Evolutionary conservation across 2,888 invertebrate genomes (phyloP).

Genomic region (Rhingia rostrata): DNA sequence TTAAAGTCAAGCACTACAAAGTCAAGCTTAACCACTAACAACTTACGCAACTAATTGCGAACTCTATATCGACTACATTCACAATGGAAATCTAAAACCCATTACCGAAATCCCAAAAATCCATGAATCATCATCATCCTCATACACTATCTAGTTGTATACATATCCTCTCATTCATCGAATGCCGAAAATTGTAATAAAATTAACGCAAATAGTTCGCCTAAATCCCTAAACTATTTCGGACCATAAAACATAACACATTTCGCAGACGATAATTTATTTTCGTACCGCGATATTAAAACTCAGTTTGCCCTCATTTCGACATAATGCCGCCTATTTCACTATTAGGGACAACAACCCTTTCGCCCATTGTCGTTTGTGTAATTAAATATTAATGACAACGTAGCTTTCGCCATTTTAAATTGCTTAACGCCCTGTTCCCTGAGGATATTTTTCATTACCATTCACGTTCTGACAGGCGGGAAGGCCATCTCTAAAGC

Average conservation of each 20-base stretch:
- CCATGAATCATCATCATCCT: no score
- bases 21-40: no score
- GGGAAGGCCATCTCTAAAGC: neutral
- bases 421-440: constrained; percentile 34
- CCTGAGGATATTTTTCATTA: constrained; percentile 33
- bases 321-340: neutral
- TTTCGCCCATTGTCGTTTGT: constrained; percentile 33
- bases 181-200: neutral
- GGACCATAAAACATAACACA: constrained; percentile 7
- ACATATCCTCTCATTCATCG: no score
- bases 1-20: no score
- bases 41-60: no score
- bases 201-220: neutral
- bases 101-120: no score
- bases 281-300: constrained; percentile 30
- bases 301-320: constrained; percentile 3
- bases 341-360: constrained; percentile 9
- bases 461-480: neutral
- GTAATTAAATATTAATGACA: constrained; percentile 58
- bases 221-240: neutral
- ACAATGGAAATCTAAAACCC: no score
- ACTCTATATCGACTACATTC: no score
- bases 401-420: constrained; percentile 40
- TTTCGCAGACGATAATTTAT: constrained; percentile 31
- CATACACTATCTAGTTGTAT: no score